Evolutionary conservation across 2,888 invertebrate species (phyloP), one percentile per base, ranked within the genome.

Genomic region (Pyrrhia umbra): DNA sequence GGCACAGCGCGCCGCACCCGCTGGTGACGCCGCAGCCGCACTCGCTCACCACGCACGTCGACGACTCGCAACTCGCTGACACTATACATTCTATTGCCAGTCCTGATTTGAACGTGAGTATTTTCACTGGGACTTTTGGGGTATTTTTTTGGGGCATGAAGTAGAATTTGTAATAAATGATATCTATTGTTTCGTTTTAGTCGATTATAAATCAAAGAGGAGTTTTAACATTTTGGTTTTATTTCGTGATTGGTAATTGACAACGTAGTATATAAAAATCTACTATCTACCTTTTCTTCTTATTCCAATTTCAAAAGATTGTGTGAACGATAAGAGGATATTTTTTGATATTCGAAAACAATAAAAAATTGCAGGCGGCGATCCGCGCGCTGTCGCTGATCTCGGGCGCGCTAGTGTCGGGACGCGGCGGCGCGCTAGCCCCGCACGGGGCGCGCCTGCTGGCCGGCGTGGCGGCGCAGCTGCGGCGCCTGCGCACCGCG

Each of bases 361-460:
- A n/a, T n/a, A n/a, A n/a, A n/a, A 1, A 9, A 10, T 27, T 18
- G 0, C 90, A 92, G 92, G 92, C 90, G 57, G 94, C 95, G 18
- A 87, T 95, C 82, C 85, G 96, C 69, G 97, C 97, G 0, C 93
- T 97, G 65, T 96, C 96, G 0, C 96, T 97, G 82, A 96, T 98
- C 79, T 97, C 97, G 59, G 96, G 96, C 70, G 96, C 97, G 65
- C 85, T 97, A 46, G 91, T 91, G 50, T 93, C 95, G 0, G 95
- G 95, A 0, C 95, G 95, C 45, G 94, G 95, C 6, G 91, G 90
- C 1, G 89, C 95, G 45, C 87, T 96, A 68, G 85, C 86, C 0
- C 94, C 95, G 51, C 96, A 97, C 86, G 96, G 97, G 83, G 96
- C 97, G 84, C 96, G 96, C 45, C 94, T 97, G 49, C 90, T 97